Evolutionary conservation across 1,140 invertebrate genomes (phyloP).

Genomic region (Bombus waltoni): DNA sequence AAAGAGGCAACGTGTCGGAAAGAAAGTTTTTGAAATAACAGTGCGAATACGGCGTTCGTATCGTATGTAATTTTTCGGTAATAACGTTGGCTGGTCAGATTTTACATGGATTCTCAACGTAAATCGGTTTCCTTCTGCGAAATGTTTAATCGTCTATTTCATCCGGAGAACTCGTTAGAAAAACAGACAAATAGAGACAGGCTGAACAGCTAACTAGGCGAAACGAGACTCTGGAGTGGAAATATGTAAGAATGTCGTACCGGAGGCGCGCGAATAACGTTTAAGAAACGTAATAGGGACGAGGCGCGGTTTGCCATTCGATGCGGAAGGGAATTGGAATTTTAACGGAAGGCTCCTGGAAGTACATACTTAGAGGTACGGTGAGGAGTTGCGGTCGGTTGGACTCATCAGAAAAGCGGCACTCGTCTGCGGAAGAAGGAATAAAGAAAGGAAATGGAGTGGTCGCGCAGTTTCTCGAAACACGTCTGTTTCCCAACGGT

Average conservation of each 20-base stretch:
- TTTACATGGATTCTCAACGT: too few relatives aligned
- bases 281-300: background rate
- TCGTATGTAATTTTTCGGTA: background rate
- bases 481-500: conserved; percentile 35
- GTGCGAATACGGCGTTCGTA: background rate
- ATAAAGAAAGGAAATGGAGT: conserved; percentile 43
- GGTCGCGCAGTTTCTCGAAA: conserved; percentile 33
- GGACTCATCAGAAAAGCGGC: conserved; percentile 35
- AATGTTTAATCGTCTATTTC: too few relatives aligned
- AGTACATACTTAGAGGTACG: conserved; percentile 4
- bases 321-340: conserved; percentile 23
- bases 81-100: too few relatives aligned
- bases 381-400: conserved; percentile 5
- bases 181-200: too few relatives aligned
- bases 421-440: conserved; percentile 23
- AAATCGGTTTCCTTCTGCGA: too few relatives aligned
- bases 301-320: background rate
- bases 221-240: background rate
- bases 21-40: background rate
- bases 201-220: too few relatives aligned
- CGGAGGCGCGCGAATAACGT: background rate
- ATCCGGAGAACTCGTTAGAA: too few relatives aligned
- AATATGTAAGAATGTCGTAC: background rate
- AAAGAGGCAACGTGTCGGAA: background rate
- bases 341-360: conserved; percentile 20